Conservation (phyloP, 2,113 vertebrate genomes). For the Struthidea cinerea region DNA sequence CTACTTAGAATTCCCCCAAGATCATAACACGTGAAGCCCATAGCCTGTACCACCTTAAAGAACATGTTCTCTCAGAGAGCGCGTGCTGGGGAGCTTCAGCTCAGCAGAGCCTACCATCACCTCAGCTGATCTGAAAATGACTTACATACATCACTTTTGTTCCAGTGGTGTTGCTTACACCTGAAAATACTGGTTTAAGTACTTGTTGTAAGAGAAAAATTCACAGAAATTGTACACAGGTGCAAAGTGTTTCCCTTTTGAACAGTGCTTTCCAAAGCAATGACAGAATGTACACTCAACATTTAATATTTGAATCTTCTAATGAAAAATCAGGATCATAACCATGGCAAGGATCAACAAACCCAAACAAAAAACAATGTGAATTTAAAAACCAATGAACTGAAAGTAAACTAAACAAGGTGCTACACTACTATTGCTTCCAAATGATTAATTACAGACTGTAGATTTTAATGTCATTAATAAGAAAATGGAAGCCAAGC, state of each 20-base stretch:
- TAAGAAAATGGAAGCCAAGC: background rate
- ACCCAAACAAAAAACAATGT: background rate
- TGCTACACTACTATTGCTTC: background rate
- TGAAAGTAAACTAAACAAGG: background rate
- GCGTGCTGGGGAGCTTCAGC: background rate
- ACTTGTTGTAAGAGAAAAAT: background rate
- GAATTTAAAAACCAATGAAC: background rate
- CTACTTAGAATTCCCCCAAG: background rate
- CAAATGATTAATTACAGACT: background rate
- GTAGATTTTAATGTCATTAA: background rate
- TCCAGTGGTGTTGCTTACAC: background rate
- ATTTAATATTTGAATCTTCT: background rate
- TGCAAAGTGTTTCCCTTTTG: background rate
- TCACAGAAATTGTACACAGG: background rate
- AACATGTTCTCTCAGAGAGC: background rate
- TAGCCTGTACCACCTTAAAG: background rate
- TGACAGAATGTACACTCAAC: background rate
- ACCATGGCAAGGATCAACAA: background rate
- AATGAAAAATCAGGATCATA: background rate
- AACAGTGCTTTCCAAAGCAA: background rate
- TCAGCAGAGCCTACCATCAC: background rate
- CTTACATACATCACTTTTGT: background rate
- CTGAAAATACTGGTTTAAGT: background rate
- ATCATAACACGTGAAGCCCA: background rate
- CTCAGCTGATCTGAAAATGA: background rate